Conservation (phyloP, 2,888 invertebrate species). For the Tigriopus californicus region DNA sequence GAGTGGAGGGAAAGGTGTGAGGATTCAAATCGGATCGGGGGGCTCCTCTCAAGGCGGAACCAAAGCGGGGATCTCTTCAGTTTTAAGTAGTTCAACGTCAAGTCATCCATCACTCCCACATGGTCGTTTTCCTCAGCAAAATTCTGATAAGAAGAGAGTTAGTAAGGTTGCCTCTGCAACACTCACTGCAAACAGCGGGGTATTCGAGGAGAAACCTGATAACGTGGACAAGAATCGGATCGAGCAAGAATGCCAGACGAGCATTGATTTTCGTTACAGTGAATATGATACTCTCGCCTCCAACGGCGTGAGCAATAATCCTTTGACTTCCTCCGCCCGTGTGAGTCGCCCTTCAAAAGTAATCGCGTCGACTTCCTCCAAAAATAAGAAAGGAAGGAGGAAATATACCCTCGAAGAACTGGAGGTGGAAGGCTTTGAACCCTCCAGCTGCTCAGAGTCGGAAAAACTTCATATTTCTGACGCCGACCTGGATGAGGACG, state of each 20-base stretch:
- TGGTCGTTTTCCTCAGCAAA: too few relatives aligned
- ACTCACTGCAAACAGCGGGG: too few relatives aligned
- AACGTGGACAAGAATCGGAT: not conserved
- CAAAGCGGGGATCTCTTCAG: not conserved
- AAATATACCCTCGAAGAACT: conserved; percentile 10
- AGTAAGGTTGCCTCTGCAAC: too few relatives aligned
- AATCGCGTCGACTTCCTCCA: not conserved
- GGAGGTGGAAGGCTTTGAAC: conserved; percentile 6
- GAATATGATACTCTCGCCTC: not conserved
- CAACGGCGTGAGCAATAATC: too few relatives aligned
- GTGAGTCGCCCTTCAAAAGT: too few relatives aligned
- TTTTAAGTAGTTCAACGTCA: too few relatives aligned
- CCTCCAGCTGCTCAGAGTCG: not conserved
- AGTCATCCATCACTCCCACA: too few relatives aligned
- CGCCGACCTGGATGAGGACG: not conserved
- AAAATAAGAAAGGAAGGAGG: not conserved
- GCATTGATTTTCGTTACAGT: too few relatives aligned
- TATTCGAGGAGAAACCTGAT: too few relatives aligned
- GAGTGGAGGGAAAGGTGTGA: not conserved
- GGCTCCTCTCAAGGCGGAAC: not conserved
- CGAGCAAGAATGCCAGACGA: not conserved
- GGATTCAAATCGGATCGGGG: conserved; percentile 2
- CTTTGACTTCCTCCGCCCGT: too few relatives aligned
- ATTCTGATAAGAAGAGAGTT: too few relatives aligned
- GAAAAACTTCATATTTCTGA: not conserved